phyloP scores from a whole-genome alignment of 2,888 invertebrate genomes.

The Plemyria rubiginata region DNA sequence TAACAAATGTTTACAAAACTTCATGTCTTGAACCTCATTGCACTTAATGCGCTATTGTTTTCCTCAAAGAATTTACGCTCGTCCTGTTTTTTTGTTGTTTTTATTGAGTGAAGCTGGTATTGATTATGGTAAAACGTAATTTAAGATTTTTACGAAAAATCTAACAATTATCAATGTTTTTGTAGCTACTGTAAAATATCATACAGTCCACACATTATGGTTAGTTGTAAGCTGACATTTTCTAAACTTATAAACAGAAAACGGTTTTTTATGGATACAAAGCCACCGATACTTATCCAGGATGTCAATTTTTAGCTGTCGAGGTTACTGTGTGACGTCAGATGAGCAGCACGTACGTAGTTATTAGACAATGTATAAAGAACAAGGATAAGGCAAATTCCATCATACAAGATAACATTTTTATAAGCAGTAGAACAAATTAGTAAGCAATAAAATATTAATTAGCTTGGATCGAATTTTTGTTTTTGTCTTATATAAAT shows the following conservation, averaged over 20 bases:
- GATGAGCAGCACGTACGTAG: not conserved
- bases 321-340: conserved; percentile 12
- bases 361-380: no score
- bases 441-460: no score
- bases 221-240: no score
- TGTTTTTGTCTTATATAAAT: no score
- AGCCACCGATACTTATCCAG: not conserved
- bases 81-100: conserved; percentile 22
- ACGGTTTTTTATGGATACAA: not conserved
- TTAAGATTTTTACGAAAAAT: not conserved
- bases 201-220: no score
- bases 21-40: not conserved
- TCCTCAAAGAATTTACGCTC: conserved; percentile 19
- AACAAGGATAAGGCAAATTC: no score
- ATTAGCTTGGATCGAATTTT: no score
- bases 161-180: no score
- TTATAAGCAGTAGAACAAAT: no score
- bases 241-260: no score
- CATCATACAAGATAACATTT: no score
- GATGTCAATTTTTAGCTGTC: conserved; percentile 2
- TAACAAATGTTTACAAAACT: conserved; percentile 24
- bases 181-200: no score
- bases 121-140: not conserved
- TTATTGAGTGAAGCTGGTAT: not conserved
- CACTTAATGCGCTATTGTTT: conserved; percentile 21